Base-by-base conservation (phyloP, 2,888 invertebrate genomes). In the Melangyna quadrimaculata region DNA sequence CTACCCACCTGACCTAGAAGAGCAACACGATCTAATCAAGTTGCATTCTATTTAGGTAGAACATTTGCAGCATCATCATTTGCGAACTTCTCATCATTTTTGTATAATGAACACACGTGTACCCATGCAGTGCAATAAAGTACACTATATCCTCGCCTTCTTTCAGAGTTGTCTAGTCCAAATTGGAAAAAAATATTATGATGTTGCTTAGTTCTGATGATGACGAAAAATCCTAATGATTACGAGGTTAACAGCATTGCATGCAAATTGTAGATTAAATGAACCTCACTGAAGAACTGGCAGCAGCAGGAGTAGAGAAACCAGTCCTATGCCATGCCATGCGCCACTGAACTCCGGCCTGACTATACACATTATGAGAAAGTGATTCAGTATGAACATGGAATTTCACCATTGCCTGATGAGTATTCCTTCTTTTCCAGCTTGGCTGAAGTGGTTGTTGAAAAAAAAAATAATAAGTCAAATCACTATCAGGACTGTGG, bases 241-340 rank as follows among this genome's bases (percentile, higher is more conserved):
- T 86, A 70, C 81, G 72, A 81, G 81, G 69, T 63, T 81, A 86
- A 81, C 63, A 78, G 69, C 72, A 70, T 72, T 73, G 86, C 81
- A 86, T 86, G 81, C 77, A 86, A 86, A 86, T 86, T 78, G 73
- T 69, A 77, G 77, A 86, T 77, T 77, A 86, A 81, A 86, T 86
- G 86, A 86, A 81, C 75, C 71, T 32, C 45, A 59, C 57, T 43
- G 22, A 19, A 63, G 24, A 27, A 61, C 22, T 27, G 61, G 61
- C 51, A 65, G 51, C 8, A 27, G 55, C 22, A 57, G 0, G n/a
- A n/a, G n/a, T 22, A 43, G n/a, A 10, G 1, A 4, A 40, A 12
- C 10, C 61, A 27, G 55, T 59, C 24, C 7, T 35, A 4, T 35
- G 35, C 10, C 3, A 9, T 51, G 63, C 10, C 14, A 53, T 32